Evolutionary conservation across 2,797 vertebrate species (phyloP), one percentile per base, ranked within the genome.

Genomic region (Tiaroga cobitis): DNA sequence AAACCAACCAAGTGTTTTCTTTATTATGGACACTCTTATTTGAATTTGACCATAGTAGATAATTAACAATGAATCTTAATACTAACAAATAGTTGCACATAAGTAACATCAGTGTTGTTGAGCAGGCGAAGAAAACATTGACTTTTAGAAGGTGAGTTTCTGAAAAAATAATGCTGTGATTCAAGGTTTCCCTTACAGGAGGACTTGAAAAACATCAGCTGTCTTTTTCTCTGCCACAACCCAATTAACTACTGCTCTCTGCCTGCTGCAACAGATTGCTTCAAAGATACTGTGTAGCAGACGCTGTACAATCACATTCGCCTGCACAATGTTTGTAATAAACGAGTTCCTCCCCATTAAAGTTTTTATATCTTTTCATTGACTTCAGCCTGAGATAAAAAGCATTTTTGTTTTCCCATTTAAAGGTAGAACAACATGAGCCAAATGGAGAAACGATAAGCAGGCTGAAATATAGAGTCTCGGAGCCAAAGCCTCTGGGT

Each of bases 211-310:
- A 43, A 5, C 37, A 68, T 85, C 43, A 68, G 78, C 32, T 65
- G 59, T 34, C 43, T 67, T 67, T 65, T 80, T 54, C 69, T 41
- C 51, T 54, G 8, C 72, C 73, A 73, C 61, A 87, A 81, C 32
- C 82, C 82, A 85, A 85, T 87, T 87, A 87, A 81, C 39, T 61
- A 51, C 39, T 49, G 51, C 86, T 81, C 41, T 63, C 72, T 56
- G 69, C 46, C 51, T 29, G 46, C 84, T 46, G 41, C 43, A 84
- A 56, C 77, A 72, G 84, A 77, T 72, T 59, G 77, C 84, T 18
- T 88, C 68, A 74, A 79, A 88, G 83, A 79, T 69, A 84, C 73
- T 29, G 21, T 43, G 76, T 21, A 74, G 46, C 43, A 37, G 10
- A 56, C 8, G 19, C 39, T 46, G 29, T 51, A 59, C 59, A 37